These are phyloP conservation scores for Bovichtus diacanthus DNA, from an alignment of 2,797 vertebrate genomes.

Conservation along the genomic window DNA sequence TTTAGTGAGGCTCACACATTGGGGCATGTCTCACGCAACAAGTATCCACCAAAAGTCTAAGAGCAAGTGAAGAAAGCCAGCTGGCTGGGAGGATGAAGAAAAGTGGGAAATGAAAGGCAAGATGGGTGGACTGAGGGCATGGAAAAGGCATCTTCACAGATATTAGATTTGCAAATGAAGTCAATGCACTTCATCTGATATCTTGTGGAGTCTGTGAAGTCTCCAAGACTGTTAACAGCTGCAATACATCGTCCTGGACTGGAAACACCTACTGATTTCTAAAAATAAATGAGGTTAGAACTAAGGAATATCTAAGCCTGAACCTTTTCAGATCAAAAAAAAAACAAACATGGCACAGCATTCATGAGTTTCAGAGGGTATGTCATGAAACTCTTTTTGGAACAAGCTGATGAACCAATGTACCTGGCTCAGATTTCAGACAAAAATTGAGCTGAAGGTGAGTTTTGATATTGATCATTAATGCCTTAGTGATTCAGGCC, in stretches of 20 bases:
- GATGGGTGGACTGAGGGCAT: slow-evolving; percentile 38
- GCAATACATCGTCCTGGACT: slow-evolving; percentile 52
- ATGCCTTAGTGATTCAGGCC: slow-evolving; percentile 10
- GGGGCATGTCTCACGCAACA: slow-evolving; percentile 49
- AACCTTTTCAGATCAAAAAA: slow-evolving; percentile 47
- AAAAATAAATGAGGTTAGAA: slow-evolving; percentile 66
- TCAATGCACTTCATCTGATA: slow-evolving; percentile 37
- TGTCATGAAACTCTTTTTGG: slow-evolving; percentile 33
- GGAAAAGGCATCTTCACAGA: slow-evolving; percentile 47
- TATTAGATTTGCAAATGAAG: slow-evolving; percentile 62
- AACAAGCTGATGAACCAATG: slow-evolving; percentile 5
- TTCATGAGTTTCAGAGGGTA: slow-evolving; percentile 36
- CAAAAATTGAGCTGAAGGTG: slow-evolving; percentile 16
- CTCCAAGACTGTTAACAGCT: slow-evolving; percentile 62
- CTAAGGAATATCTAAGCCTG: slow-evolving; percentile 48
- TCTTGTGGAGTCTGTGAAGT: slow-evolving; percentile 58
- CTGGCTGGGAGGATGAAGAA: slow-evolving; percentile 28
- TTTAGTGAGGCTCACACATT: slow-evolving; percentile 48
- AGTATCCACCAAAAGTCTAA: slow-evolving; percentile 42
- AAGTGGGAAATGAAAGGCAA: slow-evolving; percentile 35
- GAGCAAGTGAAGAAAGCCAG: slow-evolving; percentile 33
- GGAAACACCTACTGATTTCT: slow-evolving; percentile 71
- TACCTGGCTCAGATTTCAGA: slow-evolving; percentile 5
- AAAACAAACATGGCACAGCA: slow-evolving; percentile 38
- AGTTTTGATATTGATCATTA: slow-evolving; percentile 25